Conservation (phyloP, 2,113 vertebrate species). For the Grammomys dolichurus region DNA sequence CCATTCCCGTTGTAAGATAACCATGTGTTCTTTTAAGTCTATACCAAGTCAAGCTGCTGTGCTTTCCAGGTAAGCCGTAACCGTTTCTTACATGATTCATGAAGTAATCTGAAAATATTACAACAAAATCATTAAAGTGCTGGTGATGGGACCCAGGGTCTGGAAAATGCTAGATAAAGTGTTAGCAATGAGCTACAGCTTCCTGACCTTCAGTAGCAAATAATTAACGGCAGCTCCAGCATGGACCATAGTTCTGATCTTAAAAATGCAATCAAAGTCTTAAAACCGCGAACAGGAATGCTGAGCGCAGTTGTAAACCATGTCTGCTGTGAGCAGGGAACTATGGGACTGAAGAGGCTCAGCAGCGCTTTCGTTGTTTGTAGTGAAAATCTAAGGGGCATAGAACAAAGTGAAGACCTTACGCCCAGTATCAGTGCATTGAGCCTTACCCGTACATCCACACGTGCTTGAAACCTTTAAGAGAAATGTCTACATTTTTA, state of each 20-base stretch:
- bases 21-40: background rate
- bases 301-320: background rate
- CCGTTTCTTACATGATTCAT: background rate
- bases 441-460: background rate
- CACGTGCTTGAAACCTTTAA: background rate
- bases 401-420: background rate
- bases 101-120: background rate
- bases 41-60: background rate
- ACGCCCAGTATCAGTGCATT: background rate
- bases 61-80: background rate
- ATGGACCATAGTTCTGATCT: background rate
- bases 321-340: background rate
- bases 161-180: background rate
- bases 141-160: background rate
- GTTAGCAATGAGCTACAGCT: background rate
- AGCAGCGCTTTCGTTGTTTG: background rate
- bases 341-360: background rate
- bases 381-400: background rate
- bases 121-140: background rate
- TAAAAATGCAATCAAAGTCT: background rate
- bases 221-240: background rate
- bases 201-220: background rate
- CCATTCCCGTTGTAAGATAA: background rate
- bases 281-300: background rate
- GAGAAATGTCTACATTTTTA: background rate